These are phyloP conservation scores for Holothuria scabra DNA, from an alignment of 53 echinoderm and acorn worm species.

Conservation along the genomic window DNA sequence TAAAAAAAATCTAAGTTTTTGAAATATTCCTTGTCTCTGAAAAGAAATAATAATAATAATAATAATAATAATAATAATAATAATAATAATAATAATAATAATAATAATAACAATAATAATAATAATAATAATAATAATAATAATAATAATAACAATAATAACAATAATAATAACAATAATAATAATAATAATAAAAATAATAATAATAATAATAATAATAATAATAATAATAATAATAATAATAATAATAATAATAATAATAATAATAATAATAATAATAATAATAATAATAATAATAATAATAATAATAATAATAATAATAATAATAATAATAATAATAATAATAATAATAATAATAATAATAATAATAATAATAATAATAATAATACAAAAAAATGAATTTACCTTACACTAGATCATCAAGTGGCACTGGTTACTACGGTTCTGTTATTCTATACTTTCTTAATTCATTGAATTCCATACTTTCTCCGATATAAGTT, in stretches of 20 bases:
- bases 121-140: too few species aligned
- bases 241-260: neutral
- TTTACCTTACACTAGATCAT: too few species aligned
- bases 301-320: neutral
- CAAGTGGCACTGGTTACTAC: too few species aligned
- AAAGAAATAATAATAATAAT: neutral
- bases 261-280: neutral
- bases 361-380: too few species aligned
- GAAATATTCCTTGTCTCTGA: neutral
- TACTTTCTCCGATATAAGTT: too few species aligned
- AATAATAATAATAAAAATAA: slow-evolving; percentile 4
- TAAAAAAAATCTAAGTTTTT: neutral
- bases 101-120: neutral
- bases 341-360: too few species aligned
- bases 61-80: neutral
- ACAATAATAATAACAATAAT: neutral
- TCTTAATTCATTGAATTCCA: too few species aligned
- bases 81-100: neutral
- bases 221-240: slow-evolving; percentile 5
- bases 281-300: neutral
- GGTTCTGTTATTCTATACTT: too few species aligned
- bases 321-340: too few species aligned
- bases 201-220: slow-evolving; percentile 8
- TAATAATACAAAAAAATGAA: too few species aligned
- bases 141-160: neutral